phyloP scores from a whole-genome alignment of 2,888 invertebrate genomes.

The Atethmia centrago region DNA sequence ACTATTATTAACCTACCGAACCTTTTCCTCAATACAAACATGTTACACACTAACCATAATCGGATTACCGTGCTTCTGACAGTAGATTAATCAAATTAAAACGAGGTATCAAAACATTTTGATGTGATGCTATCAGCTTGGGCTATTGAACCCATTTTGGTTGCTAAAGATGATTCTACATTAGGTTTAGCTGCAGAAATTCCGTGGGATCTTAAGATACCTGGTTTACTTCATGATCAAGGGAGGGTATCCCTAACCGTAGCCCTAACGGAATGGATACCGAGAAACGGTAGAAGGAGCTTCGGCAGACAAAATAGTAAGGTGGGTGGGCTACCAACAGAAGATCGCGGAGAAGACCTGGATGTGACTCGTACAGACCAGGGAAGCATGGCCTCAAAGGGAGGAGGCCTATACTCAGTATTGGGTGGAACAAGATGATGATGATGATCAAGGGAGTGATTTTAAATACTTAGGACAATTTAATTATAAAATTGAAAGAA shows the following conservation, averaged over 20 bases:
- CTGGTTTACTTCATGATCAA: neutral
- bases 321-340: neutral
- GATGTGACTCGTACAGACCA: neutral
- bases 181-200: neutral
- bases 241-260: neutral
- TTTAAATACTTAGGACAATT: neutral
- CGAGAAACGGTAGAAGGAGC: neutral
- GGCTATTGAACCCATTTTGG: slow-evolving; percentile 31
- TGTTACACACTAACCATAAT: slow-evolving; percentile 46
- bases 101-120: slow-evolving; percentile 54
- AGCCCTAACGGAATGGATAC: neutral
- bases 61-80: slow-evolving; percentile 53
- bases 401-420: neutral
- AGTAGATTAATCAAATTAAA: slow-evolving; percentile 60
- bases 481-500: neutral
- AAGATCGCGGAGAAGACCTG: neutral
- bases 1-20: slow-evolving; percentile 5
- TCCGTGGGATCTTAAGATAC: neutral
- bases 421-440: neutral
- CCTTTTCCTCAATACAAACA: slow-evolving; percentile 17
- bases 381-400: neutral
- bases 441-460: neutral
- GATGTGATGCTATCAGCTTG: slow-evolving; percentile 36
- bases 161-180: slow-evolving; percentile 23
- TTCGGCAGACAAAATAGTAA: neutral